Base-by-base conservation (phyloP, 2,113 vertebrate genomes). In the Casuarius casuarius region DNA sequence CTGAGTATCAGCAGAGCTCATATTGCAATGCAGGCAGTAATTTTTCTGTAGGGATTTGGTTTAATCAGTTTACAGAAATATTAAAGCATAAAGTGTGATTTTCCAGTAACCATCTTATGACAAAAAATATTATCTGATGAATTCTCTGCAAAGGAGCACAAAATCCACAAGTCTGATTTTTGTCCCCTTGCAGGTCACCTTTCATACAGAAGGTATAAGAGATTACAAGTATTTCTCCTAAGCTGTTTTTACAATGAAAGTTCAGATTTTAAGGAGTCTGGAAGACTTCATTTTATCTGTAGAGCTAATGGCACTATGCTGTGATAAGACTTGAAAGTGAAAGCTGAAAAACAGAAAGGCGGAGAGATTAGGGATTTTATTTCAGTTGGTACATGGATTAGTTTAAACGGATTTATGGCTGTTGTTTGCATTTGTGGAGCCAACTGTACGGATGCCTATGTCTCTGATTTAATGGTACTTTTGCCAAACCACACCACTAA, bases 241-340 rank as follows among this genome's bases (percentile, higher is more conserved):
- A 85, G 59, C 68, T 74, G 6, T 74, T 96, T 83, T 95, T 91
- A 86, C 11, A 71, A 59, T 42, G 84, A 40, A 92, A 66, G 65
- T 88, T 92, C 51, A 68, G 68, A 59, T 91, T 89, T 94, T 88
- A 81, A 81, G 35, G 20, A 65, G 38, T 44, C 87, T 95, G 93
- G 78, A 95, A 86, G 91, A 59, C 49, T 90, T 67, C 28, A 15
- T 91, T 93, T 92, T 85, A 94, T 94, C 91, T 94, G 21, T 74
- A 70, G 29, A 74, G 59, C 65, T 94, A 90, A 92, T 65, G 87
- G 78, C 76, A 25, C 42, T 88, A 7, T 31, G 25, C 42, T 85
- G 48, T 54, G 94, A 97, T 90, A 97, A 96, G 54, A 94, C 91
- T 94, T 96, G 94, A 97, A 95, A 97, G 94, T 88, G 92, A 94